These are phyloP conservation scores for Arvicanthis niloticus DNA, from an alignment of 2,113 vertebrate genomes.

Conservation along the genomic window DNA sequence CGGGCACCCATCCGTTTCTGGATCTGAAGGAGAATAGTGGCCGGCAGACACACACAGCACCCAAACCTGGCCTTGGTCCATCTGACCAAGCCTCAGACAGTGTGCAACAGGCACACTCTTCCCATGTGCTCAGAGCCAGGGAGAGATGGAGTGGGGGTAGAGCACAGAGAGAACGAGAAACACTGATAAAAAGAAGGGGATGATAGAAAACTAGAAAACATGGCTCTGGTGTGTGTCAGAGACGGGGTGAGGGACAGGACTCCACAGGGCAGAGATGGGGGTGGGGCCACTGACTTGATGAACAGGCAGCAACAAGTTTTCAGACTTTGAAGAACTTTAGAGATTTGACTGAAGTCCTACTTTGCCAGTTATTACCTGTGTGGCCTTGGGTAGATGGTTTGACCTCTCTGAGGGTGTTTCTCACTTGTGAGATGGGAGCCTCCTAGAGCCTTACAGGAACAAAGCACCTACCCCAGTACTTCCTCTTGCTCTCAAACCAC, in stretches of 20 bases:
- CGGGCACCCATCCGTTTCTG: fast-evolving
- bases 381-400: background rate
- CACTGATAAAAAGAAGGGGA: background rate
- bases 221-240: background rate
- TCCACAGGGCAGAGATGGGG: background rate
- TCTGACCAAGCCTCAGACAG: background rate
- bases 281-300: background rate
- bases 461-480: background rate
- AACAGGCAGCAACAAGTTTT: background rate
- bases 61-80: fast-evolving
- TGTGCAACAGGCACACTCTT: fast-evolving
- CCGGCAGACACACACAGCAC: background rate
- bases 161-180: background rate
- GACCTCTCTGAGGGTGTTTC: background rate
- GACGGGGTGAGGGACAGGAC: background rate
- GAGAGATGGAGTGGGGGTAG: background rate
- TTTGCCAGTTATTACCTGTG: background rate
- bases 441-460: background rate
- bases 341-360: background rate
- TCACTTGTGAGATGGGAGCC: background rate
- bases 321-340: background rate
- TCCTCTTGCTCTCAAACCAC: background rate
- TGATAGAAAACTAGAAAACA: background rate
- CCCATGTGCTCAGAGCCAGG: background rate
- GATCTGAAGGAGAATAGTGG: fast-evolving